Base-by-base conservation (phyloP, 2,797 vertebrate species). In the Thunnus albacares region DNA sequence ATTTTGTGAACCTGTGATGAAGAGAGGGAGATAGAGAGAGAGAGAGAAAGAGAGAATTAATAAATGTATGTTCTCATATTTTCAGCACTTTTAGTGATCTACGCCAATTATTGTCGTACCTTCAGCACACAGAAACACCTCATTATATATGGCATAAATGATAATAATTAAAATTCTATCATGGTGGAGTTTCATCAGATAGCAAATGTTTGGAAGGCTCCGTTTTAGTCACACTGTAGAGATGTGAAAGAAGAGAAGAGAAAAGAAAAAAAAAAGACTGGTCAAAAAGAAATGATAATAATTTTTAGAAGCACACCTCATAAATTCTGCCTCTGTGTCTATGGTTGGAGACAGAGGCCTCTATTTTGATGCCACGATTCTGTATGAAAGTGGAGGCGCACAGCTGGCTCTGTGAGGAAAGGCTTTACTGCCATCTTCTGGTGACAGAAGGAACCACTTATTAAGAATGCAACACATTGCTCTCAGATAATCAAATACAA, bases 391-490 rank as follows among this genome's bases (percentile, higher is more conserved):
- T 57, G 41, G 62, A 66, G 12, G 2, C 0, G 0, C 52, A 2
- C 10, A 4, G 3, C 13, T 6, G 4, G 2, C 56, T 87, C 47
- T 5, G 45, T 76, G 83, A 65, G 58, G 56, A 89, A 93, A 91
- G 75, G 69, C 87, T 91, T 93, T 89, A 94, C 90, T 92, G 93
- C 94, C 94, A 94, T 94, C 94, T 92, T 22, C 84, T 93, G 94
- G 91, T 45, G 8, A 43, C 13, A 61, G 18, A 6, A 1, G 45
- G 67, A 83, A 85, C n/a, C 30, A 6, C 22, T 84, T 14, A 78
- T 87, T 89, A 80, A 65, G 73, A 49, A 84, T 85, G 63, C 78
- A 87, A 75, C 71, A 51, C 80, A 80, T 14, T 61, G n/a, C 76
- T 72, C 69, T 56, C 53, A 83, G 33, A 85, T 88, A 80, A 89